Percentiles rank a stretch among this genome's conserved stretches.
Evolutionary conservation across 2,797 vertebrate species (phyloP).

Genomic region (Malacoraja senta): DNA sequence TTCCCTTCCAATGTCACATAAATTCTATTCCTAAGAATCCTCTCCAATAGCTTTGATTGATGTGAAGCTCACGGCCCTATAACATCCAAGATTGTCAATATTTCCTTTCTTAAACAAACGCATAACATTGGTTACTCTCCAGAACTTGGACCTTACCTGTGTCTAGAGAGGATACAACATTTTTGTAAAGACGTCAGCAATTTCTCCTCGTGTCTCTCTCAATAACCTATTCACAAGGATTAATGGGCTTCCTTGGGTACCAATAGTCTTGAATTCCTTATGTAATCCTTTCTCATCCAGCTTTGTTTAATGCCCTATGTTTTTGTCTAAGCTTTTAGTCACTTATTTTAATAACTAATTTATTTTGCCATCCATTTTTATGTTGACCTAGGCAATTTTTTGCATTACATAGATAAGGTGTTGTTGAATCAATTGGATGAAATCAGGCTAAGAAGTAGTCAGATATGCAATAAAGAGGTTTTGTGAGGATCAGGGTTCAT

Average conservation of each 20-base stretch:
- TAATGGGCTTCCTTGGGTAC: not conserved
- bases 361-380: not conserved
- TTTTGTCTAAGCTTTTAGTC: not conserved
- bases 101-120: too few species aligned
- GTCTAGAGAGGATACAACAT: too few species aligned
- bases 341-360: not conserved
- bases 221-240: not conserved
- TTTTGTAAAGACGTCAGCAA: too few species aligned
- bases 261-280: not conserved
- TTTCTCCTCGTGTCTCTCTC: too few species aligned
- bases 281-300: not conserved
- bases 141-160: too few species aligned
- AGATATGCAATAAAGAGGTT: not conserved
- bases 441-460: not conserved
- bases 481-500: too few species aligned
- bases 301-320: not conserved
- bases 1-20: too few species aligned
- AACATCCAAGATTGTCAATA: too few species aligned
- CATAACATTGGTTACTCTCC: too few species aligned
- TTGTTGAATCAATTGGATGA: not conserved
- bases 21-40: too few species aligned
- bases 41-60: too few species aligned
- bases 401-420: not conserved
- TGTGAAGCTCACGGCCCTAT: too few species aligned
- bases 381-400: not conserved